A percentile compares a stretch with the other conserved stretches of the same genome.
These are phyloP conservation scores for Brotula barbata DNA, from an alignment of 2,797 vertebrate genomes.

Conservation along the genomic window DNA sequence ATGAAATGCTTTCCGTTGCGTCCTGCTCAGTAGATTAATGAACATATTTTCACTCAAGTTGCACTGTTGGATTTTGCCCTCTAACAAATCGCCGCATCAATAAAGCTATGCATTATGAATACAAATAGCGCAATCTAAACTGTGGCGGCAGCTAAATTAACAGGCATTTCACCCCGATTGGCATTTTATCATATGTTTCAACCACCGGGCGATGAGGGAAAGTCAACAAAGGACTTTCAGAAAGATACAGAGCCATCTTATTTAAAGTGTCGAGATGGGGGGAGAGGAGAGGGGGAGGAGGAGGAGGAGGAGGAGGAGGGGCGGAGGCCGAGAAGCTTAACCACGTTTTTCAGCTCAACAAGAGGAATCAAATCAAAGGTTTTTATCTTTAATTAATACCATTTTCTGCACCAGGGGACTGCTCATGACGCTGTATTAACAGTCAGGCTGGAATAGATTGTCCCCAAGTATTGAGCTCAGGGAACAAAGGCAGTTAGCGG, in stretches of 20 bases:
- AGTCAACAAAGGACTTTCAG: slow-evolving; percentile 67
- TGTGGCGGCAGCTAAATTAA: slow-evolving; percentile 71
- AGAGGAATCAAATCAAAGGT: slow-evolving; percentile 72
- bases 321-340: slow-evolving; percentile 28
- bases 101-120: slow-evolving; percentile 74
- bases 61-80: slow-evolving; percentile 71
- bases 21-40: slow-evolving; percentile 73
- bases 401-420: slow-evolving; percentile 74
- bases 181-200: slow-evolving; percentile 71
- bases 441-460: slow-evolving; percentile 76
- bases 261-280: slow-evolving; percentile 20
- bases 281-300: no score
- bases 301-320: background rate
- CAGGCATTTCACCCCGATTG: slow-evolving; percentile 70
- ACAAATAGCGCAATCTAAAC: slow-evolving; percentile 72
- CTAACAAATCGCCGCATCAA: slow-evolving; percentile 76
- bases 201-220: slow-evolving; percentile 50
- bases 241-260: slow-evolving; percentile 41
- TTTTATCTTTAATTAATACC: slow-evolving; percentile 79
- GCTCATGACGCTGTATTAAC: slow-evolving; percentile 77
- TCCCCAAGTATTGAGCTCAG: slow-evolving; percentile 74
- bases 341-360: slow-evolving; percentile 59
- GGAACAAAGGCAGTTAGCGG: slow-evolving; percentile 83
- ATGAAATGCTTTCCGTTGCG: slow-evolving; percentile 68
- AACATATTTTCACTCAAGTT: slow-evolving; percentile 74